A percentile compares a stretch with the other conserved stretches of the same genome.
Conservation (phyloP, 1,140 invertebrate species). For the Aleiodes sp. region DNA sequence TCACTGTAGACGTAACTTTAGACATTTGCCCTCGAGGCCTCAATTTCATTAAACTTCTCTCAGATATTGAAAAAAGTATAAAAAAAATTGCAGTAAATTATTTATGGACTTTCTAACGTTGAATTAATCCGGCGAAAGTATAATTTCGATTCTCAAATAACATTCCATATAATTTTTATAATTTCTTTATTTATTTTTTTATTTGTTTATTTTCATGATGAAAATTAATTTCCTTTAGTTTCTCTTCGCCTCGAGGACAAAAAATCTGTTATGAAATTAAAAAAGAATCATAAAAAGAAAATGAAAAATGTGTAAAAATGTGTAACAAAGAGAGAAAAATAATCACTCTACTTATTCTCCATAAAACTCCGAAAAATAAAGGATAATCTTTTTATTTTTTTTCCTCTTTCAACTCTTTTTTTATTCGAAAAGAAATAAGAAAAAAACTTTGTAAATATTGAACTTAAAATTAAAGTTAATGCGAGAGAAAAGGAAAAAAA, state of each 20-base stretch:
- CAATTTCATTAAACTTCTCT: not conserved
- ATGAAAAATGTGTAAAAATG: conserved; percentile 5
- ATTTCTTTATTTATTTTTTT: not conserved
- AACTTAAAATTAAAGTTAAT: not conserved
- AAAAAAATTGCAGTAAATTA: not conserved
- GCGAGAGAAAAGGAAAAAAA: not conserved
- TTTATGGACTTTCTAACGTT: not conserved
- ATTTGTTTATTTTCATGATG: not conserved
- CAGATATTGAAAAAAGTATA: not conserved
- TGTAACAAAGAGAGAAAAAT: not conserved
- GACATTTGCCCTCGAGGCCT: conserved; percentile 1
- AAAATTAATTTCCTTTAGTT: not conserved
- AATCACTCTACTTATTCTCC: not conserved
- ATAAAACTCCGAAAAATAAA: not conserved
- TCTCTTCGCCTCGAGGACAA: not conserved
- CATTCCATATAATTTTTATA: not conserved
- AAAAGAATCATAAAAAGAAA: too few species aligned
- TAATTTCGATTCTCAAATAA: not conserved
- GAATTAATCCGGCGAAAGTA: not conserved
- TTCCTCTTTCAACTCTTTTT: not conserved
- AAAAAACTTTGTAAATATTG: conserved; percentile 2
- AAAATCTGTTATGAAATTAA: too few species aligned
- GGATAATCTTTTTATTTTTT: not conserved
- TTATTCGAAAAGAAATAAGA: not conserved
- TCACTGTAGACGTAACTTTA: conserved; percentile 10